phyloP scores from a whole-genome alignment of 1,140 invertebrate genomes.

The Pseudomyrmex concolor region DNA sequence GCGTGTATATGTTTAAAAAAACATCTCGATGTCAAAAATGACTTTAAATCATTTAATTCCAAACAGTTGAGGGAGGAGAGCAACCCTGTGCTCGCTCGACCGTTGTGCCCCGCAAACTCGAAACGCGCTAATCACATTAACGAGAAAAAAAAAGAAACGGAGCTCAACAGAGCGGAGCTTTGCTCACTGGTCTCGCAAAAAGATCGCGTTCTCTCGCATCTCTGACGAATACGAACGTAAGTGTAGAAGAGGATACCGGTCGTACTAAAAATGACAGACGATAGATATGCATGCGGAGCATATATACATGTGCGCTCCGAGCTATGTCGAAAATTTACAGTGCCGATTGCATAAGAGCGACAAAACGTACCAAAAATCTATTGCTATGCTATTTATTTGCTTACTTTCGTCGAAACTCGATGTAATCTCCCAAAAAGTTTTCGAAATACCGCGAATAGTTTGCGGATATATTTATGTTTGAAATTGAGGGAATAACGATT shows the following conservation, averaged over 20 bases:
- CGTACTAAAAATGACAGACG: slow-evolving; percentile 26
- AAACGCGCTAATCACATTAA: slow-evolving; percentile 51
- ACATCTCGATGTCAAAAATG: background rate
- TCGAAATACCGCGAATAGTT: background rate
- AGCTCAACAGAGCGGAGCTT: slow-evolving; percentile 17
- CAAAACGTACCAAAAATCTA: background rate
- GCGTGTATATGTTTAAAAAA: slow-evolving; percentile 5
- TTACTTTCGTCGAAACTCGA: background rate
- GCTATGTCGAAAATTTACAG: background rate
- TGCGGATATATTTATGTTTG: background rate
- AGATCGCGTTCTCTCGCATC: background rate
- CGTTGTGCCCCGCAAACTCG: slow-evolving; percentile 20
- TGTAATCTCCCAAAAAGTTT: background rate
- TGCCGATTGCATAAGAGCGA: slow-evolving; percentile 6
- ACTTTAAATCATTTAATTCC: slow-evolving; percentile 41
- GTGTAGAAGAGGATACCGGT: background rate
- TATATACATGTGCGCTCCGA: background rate
- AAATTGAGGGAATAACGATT: background rate
- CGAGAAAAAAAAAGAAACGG: slow-evolving; percentile 17
- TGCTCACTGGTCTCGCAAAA: slow-evolving; percentile 9
- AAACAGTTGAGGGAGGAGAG: slow-evolving; percentile 11
- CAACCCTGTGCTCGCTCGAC: slow-evolving; percentile 24
- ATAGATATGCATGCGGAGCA: background rate
- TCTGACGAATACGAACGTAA: slow-evolving; percentile 11
- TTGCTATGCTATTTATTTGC: background rate